Conservation (phyloP, 2,113 vertebrate species). For the Sinocyclocheilus anshuiensis region DNA sequence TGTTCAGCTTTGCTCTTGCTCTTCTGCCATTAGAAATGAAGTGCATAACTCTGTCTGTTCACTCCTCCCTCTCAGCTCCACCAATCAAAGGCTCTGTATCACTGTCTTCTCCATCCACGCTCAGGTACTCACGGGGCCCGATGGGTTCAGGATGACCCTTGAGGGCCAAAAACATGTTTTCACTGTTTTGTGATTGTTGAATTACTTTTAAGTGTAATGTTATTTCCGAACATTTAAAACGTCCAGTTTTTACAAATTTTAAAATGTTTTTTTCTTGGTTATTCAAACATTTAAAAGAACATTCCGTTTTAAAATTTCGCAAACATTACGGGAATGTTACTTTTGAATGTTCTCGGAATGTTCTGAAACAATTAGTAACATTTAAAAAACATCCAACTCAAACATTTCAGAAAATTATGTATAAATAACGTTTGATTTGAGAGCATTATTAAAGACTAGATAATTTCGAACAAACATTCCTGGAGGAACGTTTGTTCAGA, state of each 20-base stretch:
- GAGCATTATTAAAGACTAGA: not conserved
- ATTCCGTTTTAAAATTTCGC: not conserved
- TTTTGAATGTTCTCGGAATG: not conserved
- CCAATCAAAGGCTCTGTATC: constrained; percentile 41
- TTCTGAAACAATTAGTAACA: not conserved
- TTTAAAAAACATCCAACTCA: not conserved
- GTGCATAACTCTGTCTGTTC: not conserved
- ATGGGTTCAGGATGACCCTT: not conserved
- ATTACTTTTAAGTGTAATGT: not conserved
- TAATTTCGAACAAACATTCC: too few relatives aligned
- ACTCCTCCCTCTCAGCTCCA: constrained; percentile 17
- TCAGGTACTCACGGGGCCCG: not conserved
- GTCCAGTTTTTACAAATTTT: too few relatives aligned
- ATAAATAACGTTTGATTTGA: not conserved
- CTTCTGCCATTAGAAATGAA: constrained; percentile 1
- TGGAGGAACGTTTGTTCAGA: not conserved
- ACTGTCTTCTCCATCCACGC: not conserved
- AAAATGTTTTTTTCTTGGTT: not conserved
- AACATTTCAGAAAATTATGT: too few relatives aligned
- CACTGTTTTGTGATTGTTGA: not conserved
- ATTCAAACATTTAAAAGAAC: not conserved
- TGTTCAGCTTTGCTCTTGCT: not conserved
- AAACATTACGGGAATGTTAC: not conserved
- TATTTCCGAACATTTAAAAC: not conserved
- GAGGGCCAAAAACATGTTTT: constrained; percentile 25